phyloP scores from a whole-genome alignment of 2,797 vertebrate genomes.

The Coilia nasus region DNA sequence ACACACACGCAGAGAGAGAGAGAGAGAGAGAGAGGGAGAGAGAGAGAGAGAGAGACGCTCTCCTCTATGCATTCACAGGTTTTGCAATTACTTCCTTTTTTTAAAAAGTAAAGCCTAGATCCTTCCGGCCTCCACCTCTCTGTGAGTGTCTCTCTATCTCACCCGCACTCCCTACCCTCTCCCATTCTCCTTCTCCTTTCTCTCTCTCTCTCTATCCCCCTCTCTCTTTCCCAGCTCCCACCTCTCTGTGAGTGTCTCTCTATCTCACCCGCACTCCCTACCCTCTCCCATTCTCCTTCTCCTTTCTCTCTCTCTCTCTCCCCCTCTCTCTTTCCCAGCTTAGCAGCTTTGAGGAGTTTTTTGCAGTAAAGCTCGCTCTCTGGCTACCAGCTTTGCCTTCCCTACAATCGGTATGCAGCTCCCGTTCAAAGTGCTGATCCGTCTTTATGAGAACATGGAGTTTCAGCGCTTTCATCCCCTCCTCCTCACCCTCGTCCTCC shows the following conservation, averaged over 20 bases:
- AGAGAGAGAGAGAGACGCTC: neutral
- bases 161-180: neutral
- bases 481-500: constrained; percentile 50
- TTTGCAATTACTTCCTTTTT: constrained; percentile 21
- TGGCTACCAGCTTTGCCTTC: constrained; percentile 66
- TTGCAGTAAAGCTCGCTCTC: constrained; percentile 61
- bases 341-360: constrained; percentile 63
- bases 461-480: constrained; percentile 74
- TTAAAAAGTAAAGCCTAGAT: constrained; percentile 18
- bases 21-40: too few species aligned
- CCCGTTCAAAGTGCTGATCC: constrained; percentile 72
- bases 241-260: neutral
- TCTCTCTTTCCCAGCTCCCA: neutral
- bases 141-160: neutral
- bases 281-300: neutral
- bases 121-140: neutral
- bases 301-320: neutral
- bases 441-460: constrained; percentile 78
- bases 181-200: neutral
- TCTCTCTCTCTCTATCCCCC: neutral
- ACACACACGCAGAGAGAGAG: too few species aligned
- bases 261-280: neutral
- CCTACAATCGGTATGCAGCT: constrained; percentile 75
- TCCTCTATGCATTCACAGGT: constrained; percentile 1
- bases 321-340: constrained; percentile 62